phyloP scores from a whole-genome alignment of 2,797 vertebrate species.

The Merluccius polli region DNA sequence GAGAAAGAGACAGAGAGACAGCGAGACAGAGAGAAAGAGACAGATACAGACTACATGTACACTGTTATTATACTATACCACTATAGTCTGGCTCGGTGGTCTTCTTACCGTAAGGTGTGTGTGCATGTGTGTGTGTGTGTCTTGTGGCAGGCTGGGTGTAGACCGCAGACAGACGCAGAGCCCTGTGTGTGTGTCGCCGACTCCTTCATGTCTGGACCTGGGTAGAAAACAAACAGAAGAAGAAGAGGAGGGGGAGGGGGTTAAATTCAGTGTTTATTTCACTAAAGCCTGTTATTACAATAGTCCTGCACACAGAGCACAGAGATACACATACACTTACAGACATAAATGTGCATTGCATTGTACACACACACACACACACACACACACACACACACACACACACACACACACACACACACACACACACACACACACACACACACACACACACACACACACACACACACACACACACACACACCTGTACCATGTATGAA shows the following conservation, averaged over 20 bases:
- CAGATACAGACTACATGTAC: constrained; percentile 40
- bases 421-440: no score
- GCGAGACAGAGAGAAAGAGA: not conserved
- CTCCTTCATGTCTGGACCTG: constrained; percentile 67
- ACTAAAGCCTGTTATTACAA: constrained; percentile 50
- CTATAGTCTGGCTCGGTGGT: constrained; percentile 37
- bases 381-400: not conserved
- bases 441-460: no score
- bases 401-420: no score
- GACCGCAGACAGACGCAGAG: constrained; percentile 62
- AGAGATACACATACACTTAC: not conserved
- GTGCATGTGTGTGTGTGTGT: constrained; percentile 29
- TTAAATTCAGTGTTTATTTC: constrained; percentile 57
- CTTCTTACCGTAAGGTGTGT: constrained; percentile 50
- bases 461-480: no score
- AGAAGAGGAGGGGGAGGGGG: constrained; percentile 32
- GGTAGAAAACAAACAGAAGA: constrained; percentile 53
- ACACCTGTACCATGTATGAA: no score
- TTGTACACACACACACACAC: no score
- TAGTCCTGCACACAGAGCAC: constrained; percentile 24
- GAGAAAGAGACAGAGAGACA: not conserved
- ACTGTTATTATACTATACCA: constrained; percentile 24
- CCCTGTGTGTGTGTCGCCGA: constrained; percentile 36
- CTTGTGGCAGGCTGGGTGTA: constrained; percentile 42
- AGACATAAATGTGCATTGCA: no score